Evolutionary conservation across 2,888 invertebrate species (phyloP), one percentile per base, ranked within the genome.

Genomic region (Polymixis flavicincta): DNA sequence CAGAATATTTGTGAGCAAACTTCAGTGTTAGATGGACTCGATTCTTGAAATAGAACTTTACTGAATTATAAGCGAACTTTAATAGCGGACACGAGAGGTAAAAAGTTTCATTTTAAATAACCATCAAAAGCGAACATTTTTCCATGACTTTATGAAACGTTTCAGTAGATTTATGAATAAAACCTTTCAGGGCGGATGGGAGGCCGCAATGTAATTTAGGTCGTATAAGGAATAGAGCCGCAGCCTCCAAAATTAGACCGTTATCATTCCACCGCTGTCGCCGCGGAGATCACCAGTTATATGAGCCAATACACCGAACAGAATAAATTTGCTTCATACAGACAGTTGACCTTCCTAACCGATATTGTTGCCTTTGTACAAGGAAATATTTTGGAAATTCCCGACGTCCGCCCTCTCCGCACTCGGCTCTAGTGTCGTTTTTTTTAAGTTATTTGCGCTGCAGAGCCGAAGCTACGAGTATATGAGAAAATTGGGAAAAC

Each of bases 281-380:
- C 92, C 91, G 91, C 92, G 86, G 90, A 94, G 95, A 96, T 96
- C 96, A 94, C 95, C 94, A 94, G 94, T 94, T 94, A 95, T 94
- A 94, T 94, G 94, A 93, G 94, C 95, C 96, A 96, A 96, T 96
- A 96, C 95, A 95, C 94, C 88, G 93, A 95, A 95, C 94, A 93
- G 96, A 95, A 96, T 96, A 96, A 96, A 96, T 96, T 96, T 95
- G 92, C 94, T 95, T 95, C 95, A 95, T 95, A 94, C 91, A 93
- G 90, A 92, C 93, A 91, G 93, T 93, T 95, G 96, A 96, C 96
- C 96, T 96, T 95, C 95, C 92, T 94, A 95, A 92, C 94, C 94
- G 92, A 95, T 96, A 95, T 96, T 95, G 95, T 94, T 93, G 93
- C 92, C 90, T 91, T 92, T 92, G 92, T 92, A 93, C 92, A 91